Conservation (phyloP, 2,888 invertebrate genomes). For the Caenorhabditis sinica region DNA sequence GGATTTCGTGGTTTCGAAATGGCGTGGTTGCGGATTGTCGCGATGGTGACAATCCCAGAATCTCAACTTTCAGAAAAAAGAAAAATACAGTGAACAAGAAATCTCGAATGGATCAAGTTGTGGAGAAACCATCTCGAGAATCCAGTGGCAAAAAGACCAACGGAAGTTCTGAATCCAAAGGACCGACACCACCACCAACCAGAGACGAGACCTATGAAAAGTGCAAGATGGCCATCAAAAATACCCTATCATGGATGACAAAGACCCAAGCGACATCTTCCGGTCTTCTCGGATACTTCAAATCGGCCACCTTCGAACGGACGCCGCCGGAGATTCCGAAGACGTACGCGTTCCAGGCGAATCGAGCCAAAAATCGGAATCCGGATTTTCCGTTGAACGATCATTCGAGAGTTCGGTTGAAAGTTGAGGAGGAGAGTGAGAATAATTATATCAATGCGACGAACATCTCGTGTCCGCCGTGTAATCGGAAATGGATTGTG, state of each 20-base stretch:
- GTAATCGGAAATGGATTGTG: constrained; percentile 49
- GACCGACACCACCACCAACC: too few species aligned
- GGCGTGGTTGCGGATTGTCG: too few species aligned
- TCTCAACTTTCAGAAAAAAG: constrained; percentile 33
- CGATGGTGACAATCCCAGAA: too few species aligned
- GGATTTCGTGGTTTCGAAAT: too few species aligned
- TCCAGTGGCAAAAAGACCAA: neutral
- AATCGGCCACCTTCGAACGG: constrained; percentile 9
- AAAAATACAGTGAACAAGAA: constrained; percentile 27
- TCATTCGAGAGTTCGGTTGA: constrained; percentile 33
- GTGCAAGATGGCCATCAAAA: neutral
- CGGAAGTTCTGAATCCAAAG: constrained; percentile 17
- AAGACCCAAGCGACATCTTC: constrained; percentile 20
- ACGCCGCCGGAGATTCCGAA: constrained; percentile 32
- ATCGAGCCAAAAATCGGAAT: constrained; percentile 38
- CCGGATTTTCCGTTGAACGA: constrained; percentile 44
- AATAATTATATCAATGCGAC: constrained; percentile 54
- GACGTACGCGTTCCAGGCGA: constrained; percentile 47
- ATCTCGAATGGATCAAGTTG: constrained; percentile 16
- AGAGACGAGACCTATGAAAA: constrained; percentile 24
- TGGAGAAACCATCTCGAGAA: neutral
- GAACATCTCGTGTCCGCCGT: constrained; percentile 18
- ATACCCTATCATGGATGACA: constrained; percentile 31
- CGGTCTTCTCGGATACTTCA: constrained; percentile 39
- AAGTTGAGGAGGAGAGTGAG: constrained; percentile 39